These are phyloP conservation scores for Loris lydekkerianus DNA, from an alignment of 2,797 vertebrate genomes.

Conservation along the genomic window DNA sequence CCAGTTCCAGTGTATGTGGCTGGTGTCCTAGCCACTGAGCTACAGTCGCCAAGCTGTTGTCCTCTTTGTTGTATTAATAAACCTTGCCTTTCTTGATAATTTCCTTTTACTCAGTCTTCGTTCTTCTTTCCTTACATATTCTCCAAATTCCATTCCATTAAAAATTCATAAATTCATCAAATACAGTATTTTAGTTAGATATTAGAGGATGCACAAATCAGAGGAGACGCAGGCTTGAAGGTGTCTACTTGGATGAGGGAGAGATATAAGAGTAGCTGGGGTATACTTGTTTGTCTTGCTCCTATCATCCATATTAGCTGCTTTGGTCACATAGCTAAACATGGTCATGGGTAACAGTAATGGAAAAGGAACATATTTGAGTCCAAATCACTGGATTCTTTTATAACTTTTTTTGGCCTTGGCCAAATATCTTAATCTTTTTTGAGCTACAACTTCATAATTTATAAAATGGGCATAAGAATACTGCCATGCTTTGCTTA, in stretches of 20 bases:
- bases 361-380: not conserved
- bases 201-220: not conserved
- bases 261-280: not conserved
- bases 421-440: not conserved
- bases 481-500: not conserved
- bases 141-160: not conserved
- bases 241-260: conserved; percentile 10
- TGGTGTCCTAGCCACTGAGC: too few species aligned
- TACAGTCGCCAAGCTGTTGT: too few species aligned
- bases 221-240: not conserved
- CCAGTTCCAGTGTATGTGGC: too few species aligned
- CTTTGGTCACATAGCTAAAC: conserved; percentile 14
- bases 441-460: not conserved
- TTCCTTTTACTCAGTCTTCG: not conserved
- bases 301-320: not conserved
- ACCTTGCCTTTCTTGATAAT: not conserved
- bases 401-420: not conserved
- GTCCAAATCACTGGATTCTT: not conserved
- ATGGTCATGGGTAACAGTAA: not conserved
- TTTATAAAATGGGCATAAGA: not conserved
- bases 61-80: not conserved
- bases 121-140: not conserved
- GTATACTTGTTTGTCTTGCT: not conserved
- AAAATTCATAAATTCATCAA: not conserved
- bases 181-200: not conserved